Conservation (phyloP, 2,888 invertebrate species). For the Torymus auratus region DNA sequence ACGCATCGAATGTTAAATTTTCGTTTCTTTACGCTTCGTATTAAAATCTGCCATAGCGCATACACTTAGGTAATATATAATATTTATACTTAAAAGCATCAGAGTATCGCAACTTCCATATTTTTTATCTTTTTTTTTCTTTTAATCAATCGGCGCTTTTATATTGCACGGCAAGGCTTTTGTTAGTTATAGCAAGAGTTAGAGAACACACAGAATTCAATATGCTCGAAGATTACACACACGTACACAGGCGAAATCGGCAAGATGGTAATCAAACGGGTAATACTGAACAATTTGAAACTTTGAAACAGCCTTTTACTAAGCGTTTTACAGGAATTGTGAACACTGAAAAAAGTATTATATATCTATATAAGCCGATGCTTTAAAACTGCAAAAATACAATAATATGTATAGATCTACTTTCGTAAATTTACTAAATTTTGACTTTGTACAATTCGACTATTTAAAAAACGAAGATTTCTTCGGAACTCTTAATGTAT, state of each 20-base stretch:
- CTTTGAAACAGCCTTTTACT: constrained; percentile 51
- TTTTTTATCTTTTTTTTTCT: constrained; percentile 3
- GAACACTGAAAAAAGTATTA: constrained; percentile 46
- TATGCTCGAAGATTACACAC: constrained; percentile 65
- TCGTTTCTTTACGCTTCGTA: constrained; percentile 36
- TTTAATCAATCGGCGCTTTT: constrained; percentile 24
- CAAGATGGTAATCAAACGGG: constrained; percentile 42
- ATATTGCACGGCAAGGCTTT: constrained; percentile 62
- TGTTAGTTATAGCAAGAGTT: constrained; percentile 62
- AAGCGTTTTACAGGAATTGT: constrained; percentile 51
- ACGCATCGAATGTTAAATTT: constrained; percentile 34
- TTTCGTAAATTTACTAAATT: constrained; percentile 36
- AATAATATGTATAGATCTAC: constrained; percentile 40
- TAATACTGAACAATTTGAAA: constrained; percentile 46
- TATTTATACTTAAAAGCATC: constrained; percentile 57
- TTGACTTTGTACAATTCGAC: constrained; percentile 33
- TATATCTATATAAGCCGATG: constrained; percentile 47
- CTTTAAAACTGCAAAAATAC: constrained; percentile 44
- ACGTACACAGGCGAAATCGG: constrained; percentile 66
- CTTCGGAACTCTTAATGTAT: constrained; percentile 46
- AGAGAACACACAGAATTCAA: constrained; percentile 63
- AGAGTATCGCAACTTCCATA: constrained; percentile 43
- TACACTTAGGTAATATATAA: constrained; percentile 59
- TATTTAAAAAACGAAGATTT: constrained; percentile 50
- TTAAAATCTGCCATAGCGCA: constrained; percentile 55